A percentile compares a stretch with the other conserved stretches of the same genome.
These are phyloP conservation scores for Cathartes aura DNA, from an alignment of 2,113 vertebrate species.

Conservation along the genomic window DNA sequence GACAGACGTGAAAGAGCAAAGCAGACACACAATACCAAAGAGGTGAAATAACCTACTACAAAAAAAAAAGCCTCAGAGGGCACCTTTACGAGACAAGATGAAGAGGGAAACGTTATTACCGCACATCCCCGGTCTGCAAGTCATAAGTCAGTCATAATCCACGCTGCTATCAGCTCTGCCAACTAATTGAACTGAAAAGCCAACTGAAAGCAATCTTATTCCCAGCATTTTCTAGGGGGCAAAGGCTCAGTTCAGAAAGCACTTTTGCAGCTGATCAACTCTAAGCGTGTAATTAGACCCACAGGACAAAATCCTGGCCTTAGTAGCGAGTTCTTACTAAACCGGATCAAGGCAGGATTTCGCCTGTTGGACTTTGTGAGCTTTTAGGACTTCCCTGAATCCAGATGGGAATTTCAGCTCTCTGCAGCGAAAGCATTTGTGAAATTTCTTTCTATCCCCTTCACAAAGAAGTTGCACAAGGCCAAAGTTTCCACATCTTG, in stretches of 20 bases:
- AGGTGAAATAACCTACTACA: background rate
- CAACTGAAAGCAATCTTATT: background rate
- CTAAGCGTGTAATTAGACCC: background rate
- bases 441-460: background rate
- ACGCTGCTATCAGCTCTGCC: background rate
- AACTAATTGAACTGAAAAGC: background rate
- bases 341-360: background rate
- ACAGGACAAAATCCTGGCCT: background rate
- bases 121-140: rapidly evolving
- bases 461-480: background rate
- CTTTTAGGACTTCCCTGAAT: background rate
- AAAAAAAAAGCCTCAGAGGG: background rate
- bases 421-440: background rate
- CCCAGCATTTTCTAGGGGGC: background rate
- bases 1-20: background rate
- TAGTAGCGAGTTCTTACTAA: background rate
- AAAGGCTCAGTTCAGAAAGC: background rate
- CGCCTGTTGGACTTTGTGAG: background rate
- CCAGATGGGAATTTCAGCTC: background rate
- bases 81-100: background rate
- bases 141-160: background rate
- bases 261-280: background rate
- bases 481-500: background rate
- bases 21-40: background rate
- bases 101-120: background rate